Conservation (phyloP, 2,888 invertebrate species). For the Ctenicera cuprea region DNA sequence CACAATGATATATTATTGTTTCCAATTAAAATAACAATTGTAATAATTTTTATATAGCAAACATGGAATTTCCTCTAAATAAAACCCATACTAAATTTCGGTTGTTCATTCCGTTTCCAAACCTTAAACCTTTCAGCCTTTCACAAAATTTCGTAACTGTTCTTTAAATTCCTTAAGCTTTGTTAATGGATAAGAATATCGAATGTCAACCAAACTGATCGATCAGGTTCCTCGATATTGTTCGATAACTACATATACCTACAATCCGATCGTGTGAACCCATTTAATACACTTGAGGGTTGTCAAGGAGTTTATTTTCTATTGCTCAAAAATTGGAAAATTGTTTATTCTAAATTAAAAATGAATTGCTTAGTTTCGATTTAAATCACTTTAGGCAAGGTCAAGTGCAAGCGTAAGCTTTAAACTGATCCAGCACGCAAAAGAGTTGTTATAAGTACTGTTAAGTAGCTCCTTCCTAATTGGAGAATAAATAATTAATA, state of each 20-base stretch:
- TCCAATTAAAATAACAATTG: too few relatives aligned
- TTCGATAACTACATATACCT: constrained; percentile 1
- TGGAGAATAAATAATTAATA: constrained; percentile 3
- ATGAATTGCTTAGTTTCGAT: constrained; percentile 2
- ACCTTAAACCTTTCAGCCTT: background rate
- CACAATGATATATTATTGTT: too few relatives aligned
- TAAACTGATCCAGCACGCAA: background rate
- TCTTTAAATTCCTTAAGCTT: constrained; percentile 22
- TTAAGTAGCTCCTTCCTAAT: constrained; percentile 2
- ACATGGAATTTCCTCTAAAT: too few relatives aligned
- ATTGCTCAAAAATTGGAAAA: background rate
- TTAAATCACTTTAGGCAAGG: background rate
- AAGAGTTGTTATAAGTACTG: background rate
- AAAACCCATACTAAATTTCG: background rate
- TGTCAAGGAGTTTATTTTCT: constrained; percentile 6
- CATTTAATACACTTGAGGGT: background rate
- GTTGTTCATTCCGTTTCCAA: background rate
- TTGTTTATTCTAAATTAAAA: constrained; percentile 9
- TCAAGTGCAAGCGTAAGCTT: background rate
- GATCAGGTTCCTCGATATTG: constrained; percentile 20
- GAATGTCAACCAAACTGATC: constrained; percentile 25
- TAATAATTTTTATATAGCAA: too few relatives aligned
- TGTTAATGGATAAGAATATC: constrained; percentile 14
- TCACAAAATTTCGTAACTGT: constrained; percentile 24
- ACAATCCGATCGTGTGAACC: constrained; percentile 20